Base-by-base conservation (phyloP, 1,140 invertebrate species). In the Globodera rostochiensis region DNA sequence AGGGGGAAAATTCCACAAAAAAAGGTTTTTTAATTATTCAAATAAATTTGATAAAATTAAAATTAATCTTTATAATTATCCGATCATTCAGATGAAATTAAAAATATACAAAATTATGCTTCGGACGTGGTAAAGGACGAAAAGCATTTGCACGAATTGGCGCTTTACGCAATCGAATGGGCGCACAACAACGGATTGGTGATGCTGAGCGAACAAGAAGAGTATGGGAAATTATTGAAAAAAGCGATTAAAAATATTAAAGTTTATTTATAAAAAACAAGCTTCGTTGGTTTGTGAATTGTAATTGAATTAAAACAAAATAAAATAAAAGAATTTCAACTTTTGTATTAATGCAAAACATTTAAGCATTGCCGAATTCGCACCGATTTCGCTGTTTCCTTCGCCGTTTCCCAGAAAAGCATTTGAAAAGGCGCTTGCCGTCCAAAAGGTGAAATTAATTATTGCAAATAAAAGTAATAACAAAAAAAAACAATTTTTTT, bases 351-450 rank as follows among this genome's bases (percentile, higher is more conserved):
- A 53, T 13, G 50, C 50, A 7, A 53, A 53, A 9, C 11, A 53
- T 7, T 11, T 6, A 11, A 15, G 19, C 15, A 64, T 19, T 64
- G 57, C 46, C 11, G 45, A 89, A 74, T 83, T 80, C 19, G 86
- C 86, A n/a, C 88, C 88, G 47, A 70, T 89, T 21, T 84, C 88
- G 13, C 83, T 89, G 57, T 81, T 90, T 45, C 88, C 88, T 36
- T 90, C 88, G 60, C 86, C 87, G 47, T 89, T 90, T 69, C 88
- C 88, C 9, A 49, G 66, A 73, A 74, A 84, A 49, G 73, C 90
- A 1, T 90, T 88, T 70, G 70, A 87, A 13, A 80, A 89, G 70
- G 88, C 88, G 46, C 57, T 82, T 19, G 60, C 85, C 53, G 85
- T 89, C 9, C 88, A 89, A 80, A 77, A 86, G 64, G 88, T 88